Evolutionary conservation across 2,113 vertebrate genomes (phyloP), one percentile per base, ranked within the genome.

Genomic region (Oryzias woworae): DNA sequence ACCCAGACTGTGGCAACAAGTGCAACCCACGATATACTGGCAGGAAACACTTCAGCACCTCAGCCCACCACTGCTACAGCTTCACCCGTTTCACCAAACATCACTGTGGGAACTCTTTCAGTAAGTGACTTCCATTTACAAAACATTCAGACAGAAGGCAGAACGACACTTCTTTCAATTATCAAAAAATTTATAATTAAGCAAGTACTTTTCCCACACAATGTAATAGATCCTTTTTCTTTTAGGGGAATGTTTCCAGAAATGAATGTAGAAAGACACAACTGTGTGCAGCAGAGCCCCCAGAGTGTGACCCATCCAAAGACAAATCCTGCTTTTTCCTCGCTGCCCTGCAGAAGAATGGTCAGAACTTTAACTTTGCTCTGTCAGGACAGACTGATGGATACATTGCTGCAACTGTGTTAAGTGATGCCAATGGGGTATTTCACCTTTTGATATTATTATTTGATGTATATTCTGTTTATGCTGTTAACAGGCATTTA

Each of bases 251-350:
- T 4, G 0, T 85, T 16, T 2, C 4, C n/a, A 64, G 31, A 0
- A 0, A 0, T 1, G 18, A 0, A 0, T 90, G 89, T 53, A 44
- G 65, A 7, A 36, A 0, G 0, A 0, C 0, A 0, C n/a, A 26
- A 20, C 76, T 87, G 14, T 90, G 89, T 55, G 75, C 45, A 1
- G 5, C 71, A 1, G 0, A 63, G 61, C 88, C 86, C 0, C 0
- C 46, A 0, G 0, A 0, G 0, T 90, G 89, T 14, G 1, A 85
- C 42, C 86, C 86, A 0, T 13, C 54, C 1, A 0, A 0, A 0
- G 0, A 14, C 0, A 6, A 4, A 4, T 48, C 63, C 0, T 90
- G 89, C 58, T 77, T 63, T 68, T 87, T 88, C 15, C 1, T 80
- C 5, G 12, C 14, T 2, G 53, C 44, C 1, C 31, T 0, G 20